phyloP scores from a whole-genome alignment of 2,797 vertebrate species.

The Channallabes apus region DNA sequence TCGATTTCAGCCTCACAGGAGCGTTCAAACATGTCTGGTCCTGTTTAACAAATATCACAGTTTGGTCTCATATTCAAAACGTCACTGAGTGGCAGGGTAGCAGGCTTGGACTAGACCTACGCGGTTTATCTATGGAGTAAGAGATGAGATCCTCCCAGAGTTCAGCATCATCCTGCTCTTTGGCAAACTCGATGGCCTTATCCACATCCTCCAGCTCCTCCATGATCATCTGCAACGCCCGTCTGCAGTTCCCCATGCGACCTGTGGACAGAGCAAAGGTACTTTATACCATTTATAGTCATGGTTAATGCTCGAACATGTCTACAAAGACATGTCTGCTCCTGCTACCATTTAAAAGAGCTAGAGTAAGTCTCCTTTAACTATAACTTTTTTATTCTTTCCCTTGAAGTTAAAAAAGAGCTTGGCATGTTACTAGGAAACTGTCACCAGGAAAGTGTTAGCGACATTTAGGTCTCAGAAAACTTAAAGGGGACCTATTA shows the following conservation, averaged over 20 bases:
- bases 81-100: neutral
- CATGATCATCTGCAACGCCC: constrained; percentile 99
- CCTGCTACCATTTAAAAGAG: neutral
- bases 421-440: neutral
- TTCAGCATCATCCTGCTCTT: constrained; percentile 95
- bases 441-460: neutral
- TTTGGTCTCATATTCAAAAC: neutral
- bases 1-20: neutral
- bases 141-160: constrained; percentile 98
- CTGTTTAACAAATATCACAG: neutral
- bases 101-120: constrained; percentile 68
- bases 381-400: neutral
- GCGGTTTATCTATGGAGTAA: constrained; percentile 98
- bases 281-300: neutral
- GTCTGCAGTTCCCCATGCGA: constrained; percentile 96
- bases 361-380: neutral
- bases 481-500: too few relatives aligned
- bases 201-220: constrained; percentile 92
- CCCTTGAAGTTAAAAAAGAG: neutral
- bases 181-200: constrained; percentile 98
- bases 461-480: neutral
- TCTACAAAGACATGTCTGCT: neutral
- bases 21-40: neutral
- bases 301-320: neutral
- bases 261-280: constrained; percentile 68